phyloP scores from a whole-genome alignment of 2,888 invertebrate species.

The Catocala nupta region DNA sequence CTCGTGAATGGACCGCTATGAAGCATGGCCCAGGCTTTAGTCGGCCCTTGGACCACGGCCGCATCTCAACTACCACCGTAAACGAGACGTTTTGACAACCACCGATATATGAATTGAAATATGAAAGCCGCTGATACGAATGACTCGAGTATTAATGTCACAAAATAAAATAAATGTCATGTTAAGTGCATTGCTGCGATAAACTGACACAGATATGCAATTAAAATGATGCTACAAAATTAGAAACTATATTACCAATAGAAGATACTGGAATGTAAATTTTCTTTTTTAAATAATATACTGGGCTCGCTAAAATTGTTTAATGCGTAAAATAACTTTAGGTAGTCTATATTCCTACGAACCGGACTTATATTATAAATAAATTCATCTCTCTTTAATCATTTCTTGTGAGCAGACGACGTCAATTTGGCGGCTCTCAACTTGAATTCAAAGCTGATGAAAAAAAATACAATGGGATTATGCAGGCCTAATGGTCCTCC shows the following conservation, averaged over 20 bases:
- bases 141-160: constrained; percentile 60
- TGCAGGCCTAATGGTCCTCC: constrained; percentile 82
- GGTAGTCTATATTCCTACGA: constrained; percentile 5
- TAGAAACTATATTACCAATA: not conserved
- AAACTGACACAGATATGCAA: constrained; percentile 27
- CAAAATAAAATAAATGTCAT: constrained; percentile 53
- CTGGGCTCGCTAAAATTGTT: not conserved
- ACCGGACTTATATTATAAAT: constrained; percentile 61
- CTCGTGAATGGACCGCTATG: constrained; percentile 81
- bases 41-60: constrained; percentile 60
- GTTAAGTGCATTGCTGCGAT: constrained; percentile 43
- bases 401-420: constrained; percentile 69
- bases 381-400: constrained; percentile 72
- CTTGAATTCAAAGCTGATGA: constrained; percentile 69
- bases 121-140: constrained; percentile 70
- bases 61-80: constrained; percentile 68
- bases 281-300: too few relatives aligned
- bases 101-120: constrained; percentile 81
- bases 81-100: constrained; percentile 81
- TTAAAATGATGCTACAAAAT: constrained; percentile 20
- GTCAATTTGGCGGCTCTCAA: constrained; percentile 77
- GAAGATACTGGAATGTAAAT: too few relatives aligned
- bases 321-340: constrained; percentile 25
- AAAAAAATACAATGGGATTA: constrained; percentile 84
- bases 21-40: constrained; percentile 70